Evolutionary conservation across 1,140 invertebrate species (phyloP).

Genomic region (Trichoplusia ni): DNA sequence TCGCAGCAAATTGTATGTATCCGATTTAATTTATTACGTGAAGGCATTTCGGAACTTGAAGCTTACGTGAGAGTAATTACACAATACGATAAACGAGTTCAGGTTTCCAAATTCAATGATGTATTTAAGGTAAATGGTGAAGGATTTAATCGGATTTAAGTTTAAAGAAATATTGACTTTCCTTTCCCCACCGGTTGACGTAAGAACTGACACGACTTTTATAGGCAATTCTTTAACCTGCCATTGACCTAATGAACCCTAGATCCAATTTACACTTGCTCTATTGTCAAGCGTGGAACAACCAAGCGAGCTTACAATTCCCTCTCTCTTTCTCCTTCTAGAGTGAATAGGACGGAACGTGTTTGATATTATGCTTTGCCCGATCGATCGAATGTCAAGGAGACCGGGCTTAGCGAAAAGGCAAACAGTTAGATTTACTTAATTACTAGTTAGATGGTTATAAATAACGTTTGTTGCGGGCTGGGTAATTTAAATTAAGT

Average conservation of each 20-base stretch:
- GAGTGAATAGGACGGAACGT: neutral
- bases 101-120: neutral
- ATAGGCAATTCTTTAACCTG: conserved; percentile 4
- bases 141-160: too few species aligned
- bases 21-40: too few species aligned
- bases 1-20: too few species aligned
- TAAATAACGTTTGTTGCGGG: conserved; percentile 10
- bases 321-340: neutral
- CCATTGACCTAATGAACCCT: conserved; percentile 19
- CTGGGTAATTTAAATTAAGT: too few species aligned
- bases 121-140: neutral
- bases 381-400: conserved; percentile 30
- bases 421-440: conserved; percentile 14
- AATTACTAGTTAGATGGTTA: neutral
- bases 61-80: neutral
- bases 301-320: neutral
- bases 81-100: neutral
- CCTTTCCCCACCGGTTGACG: too few species aligned
- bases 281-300: conserved; percentile 9
- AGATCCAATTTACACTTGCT: neutral
- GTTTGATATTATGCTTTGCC: neutral
- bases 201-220: conserved; percentile 9
- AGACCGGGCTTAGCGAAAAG: conserved; percentile 9
- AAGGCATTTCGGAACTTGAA: neutral
- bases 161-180: too few species aligned